Conservation (phyloP, 2,888 invertebrate genomes). For the Criorhina ranunculi region DNA sequence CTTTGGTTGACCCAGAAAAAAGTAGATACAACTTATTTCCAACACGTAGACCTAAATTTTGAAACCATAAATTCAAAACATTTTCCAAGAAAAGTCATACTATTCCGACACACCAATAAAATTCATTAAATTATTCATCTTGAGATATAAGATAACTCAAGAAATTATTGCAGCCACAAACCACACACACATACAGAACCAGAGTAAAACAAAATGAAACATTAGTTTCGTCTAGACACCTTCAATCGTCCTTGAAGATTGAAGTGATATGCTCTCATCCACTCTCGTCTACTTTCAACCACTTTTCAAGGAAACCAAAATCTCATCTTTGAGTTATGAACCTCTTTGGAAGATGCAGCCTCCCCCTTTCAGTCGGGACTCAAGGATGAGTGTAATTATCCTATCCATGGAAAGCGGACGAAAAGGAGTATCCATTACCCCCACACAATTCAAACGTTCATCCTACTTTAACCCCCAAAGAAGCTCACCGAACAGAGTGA, state of each 20-base stretch:
- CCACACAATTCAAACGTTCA: constrained; percentile 43
- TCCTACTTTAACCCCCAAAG: constrained; percentile 35
- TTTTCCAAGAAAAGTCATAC: constrained; percentile 1
- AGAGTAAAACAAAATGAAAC: constrained; percentile 37
- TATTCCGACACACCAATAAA: constrained; percentile 7
- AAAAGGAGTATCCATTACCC: constrained; percentile 30
- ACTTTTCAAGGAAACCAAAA: constrained; percentile 66
- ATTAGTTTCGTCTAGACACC: constrained; percentile 71
- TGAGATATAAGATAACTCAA: constrained; percentile 5
- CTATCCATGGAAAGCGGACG: constrained; percentile 33
- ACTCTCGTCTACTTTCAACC: constrained; percentile 46
- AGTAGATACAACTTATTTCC: not conserved
- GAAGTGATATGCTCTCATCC: constrained; percentile 55
- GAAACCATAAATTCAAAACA: not conserved
- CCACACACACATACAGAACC: not conserved
- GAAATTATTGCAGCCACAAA: constrained; percentile 5
- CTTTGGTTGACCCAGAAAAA: not conserved
- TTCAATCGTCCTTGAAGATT: constrained; percentile 60
- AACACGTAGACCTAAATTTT: not conserved
- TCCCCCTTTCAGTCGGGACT: not conserved
- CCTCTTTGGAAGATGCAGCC: constrained; percentile 38
- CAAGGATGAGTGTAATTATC: constrained; percentile 63
- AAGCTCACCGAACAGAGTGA: constrained; percentile 8
- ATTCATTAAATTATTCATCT: constrained; percentile 21
- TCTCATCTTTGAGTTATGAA: constrained; percentile 70